A percentile compares a stretch with the other conserved stretches of the same genome.
phyloP scores from a whole-genome alignment of 1,140 invertebrate genomes.

The Aricia agestis region DNA sequence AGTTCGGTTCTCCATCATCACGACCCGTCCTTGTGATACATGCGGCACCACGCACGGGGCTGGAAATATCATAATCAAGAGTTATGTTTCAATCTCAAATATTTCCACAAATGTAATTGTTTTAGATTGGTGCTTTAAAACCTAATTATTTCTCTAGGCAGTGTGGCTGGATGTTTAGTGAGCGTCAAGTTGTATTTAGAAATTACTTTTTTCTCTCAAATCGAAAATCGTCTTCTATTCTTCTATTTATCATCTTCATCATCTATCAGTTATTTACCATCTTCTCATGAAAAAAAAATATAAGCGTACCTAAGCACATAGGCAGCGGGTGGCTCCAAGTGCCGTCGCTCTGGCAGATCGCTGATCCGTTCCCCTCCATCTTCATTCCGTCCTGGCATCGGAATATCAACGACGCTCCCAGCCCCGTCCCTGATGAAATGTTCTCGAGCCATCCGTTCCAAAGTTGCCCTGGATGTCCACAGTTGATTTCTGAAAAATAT shows the following conservation, averaged over 20 bases:
- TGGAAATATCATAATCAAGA: conserved; percentile 47
- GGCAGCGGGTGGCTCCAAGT: conserved; percentile 95
- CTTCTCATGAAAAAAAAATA: background rate
- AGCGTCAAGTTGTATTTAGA: too few species aligned
- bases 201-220: too few species aligned
- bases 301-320: conserved; percentile 81
- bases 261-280: too few species aligned
- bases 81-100: background rate
- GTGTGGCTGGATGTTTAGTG: too few species aligned
- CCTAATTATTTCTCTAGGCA: too few species aligned
- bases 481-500: conserved; percentile 89
- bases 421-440: conserved; percentile 89
- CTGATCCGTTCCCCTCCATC: conserved; percentile 91
- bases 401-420: conserved; percentile 95
- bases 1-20: conserved; percentile 71
- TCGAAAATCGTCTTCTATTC: too few species aligned
- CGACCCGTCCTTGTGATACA: conserved; percentile 88
- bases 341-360: conserved; percentile 94
- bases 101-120: background rate
- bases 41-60: conserved; percentile 94
- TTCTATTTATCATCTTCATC: too few species aligned
- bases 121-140: too few species aligned
- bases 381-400: conserved; percentile 95
- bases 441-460: conserved; percentile 98
- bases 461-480: conserved; percentile 90